Evolutionary conservation across 2,113 vertebrate genomes (phyloP), one percentile per base, ranked within the genome.

Genomic region (Cololabis saira): DNA sequence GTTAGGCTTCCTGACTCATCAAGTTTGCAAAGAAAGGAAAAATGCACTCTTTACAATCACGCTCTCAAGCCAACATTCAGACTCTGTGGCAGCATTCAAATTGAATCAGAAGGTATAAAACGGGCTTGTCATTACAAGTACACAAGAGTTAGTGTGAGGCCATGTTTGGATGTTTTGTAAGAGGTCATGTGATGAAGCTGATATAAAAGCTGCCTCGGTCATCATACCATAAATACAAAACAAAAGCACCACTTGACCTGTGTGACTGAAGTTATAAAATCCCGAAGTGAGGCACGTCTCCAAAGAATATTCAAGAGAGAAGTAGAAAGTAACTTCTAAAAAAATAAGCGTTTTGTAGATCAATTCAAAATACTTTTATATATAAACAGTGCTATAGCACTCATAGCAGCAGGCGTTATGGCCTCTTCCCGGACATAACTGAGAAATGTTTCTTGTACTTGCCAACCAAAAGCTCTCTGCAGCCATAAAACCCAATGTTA

Each of bases 391-490:
- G 16, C 2, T 41, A 17, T 17, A 4, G 15, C 17, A 49, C 61
- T 58, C 13, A 78, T 42, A 45, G 44, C 51, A 76, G 55, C 49
- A 24, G 5, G 7, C 19, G 18, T 47, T 45, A 48, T 51, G 48
- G 54, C 52, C 41, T 62, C 40, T 33, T 60, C 14, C 71, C 70
- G 71, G 58, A 63, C 10, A 12, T 74, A 43, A 49, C 37, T 62
- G 53, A 61, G 83, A 66, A 59, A 60, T 42, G 2, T 52, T 27
- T 41, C 4, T 17, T 67, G 64, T 13, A 12, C 86, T 72, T 71
- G 74, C 78, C 85, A 89, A 91, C 89, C 71, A 19, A 82, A 77
- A 76, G 74, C 80, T 67, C 24, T 69, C 41, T 42, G 30, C 44
- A 33, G 71, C 49, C 76, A 90, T 89, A 87, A 89, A 89, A 71